Evolutionary conservation across 2,797 vertebrate species (phyloP).

Genomic region (Eremophila alpestris): DNA sequence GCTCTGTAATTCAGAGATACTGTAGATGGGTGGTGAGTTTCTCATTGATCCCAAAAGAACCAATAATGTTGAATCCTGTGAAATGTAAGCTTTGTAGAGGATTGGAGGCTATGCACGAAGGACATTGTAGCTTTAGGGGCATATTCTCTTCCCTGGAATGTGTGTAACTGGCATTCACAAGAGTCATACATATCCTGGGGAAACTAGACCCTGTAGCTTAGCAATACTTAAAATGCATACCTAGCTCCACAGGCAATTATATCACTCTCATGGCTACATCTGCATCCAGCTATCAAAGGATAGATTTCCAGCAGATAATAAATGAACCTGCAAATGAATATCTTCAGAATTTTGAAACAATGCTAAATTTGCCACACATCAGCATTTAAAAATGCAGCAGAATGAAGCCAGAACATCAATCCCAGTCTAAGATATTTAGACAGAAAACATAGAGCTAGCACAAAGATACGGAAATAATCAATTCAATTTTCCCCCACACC

Average conservation of each 20-base stretch:
- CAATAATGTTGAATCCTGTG: slow-evolving; percentile 49
- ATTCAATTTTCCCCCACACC: background rate
- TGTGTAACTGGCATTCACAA: slow-evolving; percentile 26
- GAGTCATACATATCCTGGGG: slow-evolving; percentile 11
- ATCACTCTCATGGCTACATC: background rate
- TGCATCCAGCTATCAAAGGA: slow-evolving; percentile 44
- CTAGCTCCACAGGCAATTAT: slow-evolving; percentile 34
- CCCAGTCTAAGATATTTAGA: background rate
- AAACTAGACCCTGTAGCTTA: slow-evolving; percentile 45
- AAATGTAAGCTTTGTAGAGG: slow-evolving; percentile 53
- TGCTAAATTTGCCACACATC: background rate
- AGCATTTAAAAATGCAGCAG: background rate
- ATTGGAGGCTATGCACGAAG: slow-evolving; percentile 29
- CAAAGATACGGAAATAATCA: slow-evolving; percentile 6
- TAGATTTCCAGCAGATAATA: slow-evolving; percentile 28
- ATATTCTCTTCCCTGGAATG: slow-evolving; percentile 35
- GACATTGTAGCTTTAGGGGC: slow-evolving; percentile 48
- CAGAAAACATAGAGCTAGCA: background rate
- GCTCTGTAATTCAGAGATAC: slow-evolving; percentile 56
- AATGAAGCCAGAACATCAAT: background rate
- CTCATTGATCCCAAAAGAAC: slow-evolving; percentile 49
- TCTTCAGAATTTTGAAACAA: slow-evolving; percentile 23
- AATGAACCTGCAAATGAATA: slow-evolving; percentile 10
- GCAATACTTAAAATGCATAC: slow-evolving; percentile 40
- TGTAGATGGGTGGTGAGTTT: slow-evolving; percentile 36